Conservation (phyloP, 1,140 invertebrate species). For the Drosophila santomea region DNA sequence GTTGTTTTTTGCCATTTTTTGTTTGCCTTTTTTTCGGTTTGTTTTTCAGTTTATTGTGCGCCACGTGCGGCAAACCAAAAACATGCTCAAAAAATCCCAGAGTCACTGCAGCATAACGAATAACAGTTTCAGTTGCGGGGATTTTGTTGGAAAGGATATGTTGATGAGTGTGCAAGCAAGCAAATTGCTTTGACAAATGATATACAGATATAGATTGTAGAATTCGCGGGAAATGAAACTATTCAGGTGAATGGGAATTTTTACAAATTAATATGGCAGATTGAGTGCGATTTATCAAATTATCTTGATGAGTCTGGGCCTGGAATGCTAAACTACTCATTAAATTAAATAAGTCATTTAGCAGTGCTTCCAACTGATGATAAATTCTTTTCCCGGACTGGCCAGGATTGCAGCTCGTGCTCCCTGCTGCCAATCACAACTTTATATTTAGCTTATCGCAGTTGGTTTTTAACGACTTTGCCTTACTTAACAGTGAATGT, state of each 20-base stretch:
- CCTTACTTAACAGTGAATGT: conserved; percentile 61
- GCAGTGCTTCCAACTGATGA: conserved; percentile 9
- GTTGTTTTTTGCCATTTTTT: conserved; percentile 32
- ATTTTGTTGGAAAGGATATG: conserved; percentile 20
- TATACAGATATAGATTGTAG: conserved; percentile 8
- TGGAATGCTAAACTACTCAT: conserved; percentile 33
- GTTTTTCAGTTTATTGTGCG: conserved; percentile 60
- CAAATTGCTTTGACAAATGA: conserved; percentile 16
- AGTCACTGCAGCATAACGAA: conserved; percentile 51
- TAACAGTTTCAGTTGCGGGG: conserved; percentile 30
- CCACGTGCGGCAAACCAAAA: conserved; percentile 65
- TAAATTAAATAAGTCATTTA: conserved; percentile 22
- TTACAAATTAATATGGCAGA: conserved; percentile 21
- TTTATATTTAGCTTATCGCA: conserved; percentile 60
- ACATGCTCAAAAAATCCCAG: conserved; percentile 29
- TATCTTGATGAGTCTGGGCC: conserved; percentile 8
- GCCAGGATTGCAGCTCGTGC: conserved; percentile 22
- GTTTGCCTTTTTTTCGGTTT: conserved; percentile 26
- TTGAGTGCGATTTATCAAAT: conserved; percentile 14
- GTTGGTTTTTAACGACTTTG: conserved; percentile 61
- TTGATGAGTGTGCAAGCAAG: conserved; percentile 7
- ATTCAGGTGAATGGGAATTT: conserved; percentile 19
- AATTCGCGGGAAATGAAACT: conserved; percentile 8
- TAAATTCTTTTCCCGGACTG: conserved; percentile 1
- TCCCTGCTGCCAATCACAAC: conserved; percentile 36